Evolutionary conservation across 2,113 vertebrate species (phyloP).

Genomic region (Elephas maximus): DNA sequence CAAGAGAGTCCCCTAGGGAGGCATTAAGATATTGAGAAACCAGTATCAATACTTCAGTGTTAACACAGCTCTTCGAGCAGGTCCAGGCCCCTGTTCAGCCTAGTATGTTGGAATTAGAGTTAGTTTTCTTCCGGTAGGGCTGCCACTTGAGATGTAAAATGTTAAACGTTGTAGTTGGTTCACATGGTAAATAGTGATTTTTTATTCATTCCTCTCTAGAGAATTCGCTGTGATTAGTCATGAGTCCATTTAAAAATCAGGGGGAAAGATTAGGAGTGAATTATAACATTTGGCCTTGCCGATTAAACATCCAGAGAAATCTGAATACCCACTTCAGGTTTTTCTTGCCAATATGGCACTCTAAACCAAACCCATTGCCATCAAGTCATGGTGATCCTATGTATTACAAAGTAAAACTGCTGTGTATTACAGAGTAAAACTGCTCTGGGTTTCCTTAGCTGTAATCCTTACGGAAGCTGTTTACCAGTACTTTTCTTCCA

Average conservation of each 20-base stretch:
- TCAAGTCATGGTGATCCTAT: background rate
- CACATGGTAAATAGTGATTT: background rate
- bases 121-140: background rate
- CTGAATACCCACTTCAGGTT: background rate
- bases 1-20: background rate
- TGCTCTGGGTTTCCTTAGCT: background rate
- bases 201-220: conserved; percentile 27
- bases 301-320: background rate
- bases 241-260: conserved; percentile 37
- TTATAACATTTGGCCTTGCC: background rate
- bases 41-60: background rate
- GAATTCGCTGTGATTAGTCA: conserved; percentile 31
- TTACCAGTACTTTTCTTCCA: background rate
- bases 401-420: background rate
- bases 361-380: background rate
- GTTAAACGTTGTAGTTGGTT: background rate
- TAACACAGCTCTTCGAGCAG: background rate
- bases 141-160: conserved; percentile 11
- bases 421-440: background rate
- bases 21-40: background rate
- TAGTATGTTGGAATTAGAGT: background rate
- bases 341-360: background rate
- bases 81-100: background rate
- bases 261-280: conserved; percentile 4
- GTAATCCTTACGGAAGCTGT: background rate